Evolutionary conservation across 2,888 invertebrate genomes (phyloP), one percentile per base, ranked within the genome.

Genomic region (Drosophila sordidula): DNA sequence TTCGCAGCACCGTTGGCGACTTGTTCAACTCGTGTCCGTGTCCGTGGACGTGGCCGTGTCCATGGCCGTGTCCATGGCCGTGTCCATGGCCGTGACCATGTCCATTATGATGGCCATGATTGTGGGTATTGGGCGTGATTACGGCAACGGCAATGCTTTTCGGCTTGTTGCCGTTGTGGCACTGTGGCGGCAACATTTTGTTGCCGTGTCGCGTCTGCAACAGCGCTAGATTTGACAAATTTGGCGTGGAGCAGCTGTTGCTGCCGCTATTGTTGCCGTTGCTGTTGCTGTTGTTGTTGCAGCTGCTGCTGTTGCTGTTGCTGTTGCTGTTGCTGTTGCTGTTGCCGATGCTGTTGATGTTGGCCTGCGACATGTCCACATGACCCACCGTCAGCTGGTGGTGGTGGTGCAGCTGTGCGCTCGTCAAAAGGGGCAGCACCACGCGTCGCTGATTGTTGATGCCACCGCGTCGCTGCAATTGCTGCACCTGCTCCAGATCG

Each of bases 401-500:
- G 6, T 25, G 56, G 11, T 56, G 66, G 42, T 42, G 62, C 25
- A 67, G 75, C 54, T 52, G 63, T 50, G 39, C 4, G 26, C 26
- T 3, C 3, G 29, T 29, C 9, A 29, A 8, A 3, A 29, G 8
- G 9, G 29, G 29, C 29, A 29, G 9, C 29, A 29, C 29, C 29
- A 29, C 29, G 26, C 46, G 55, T 22, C 62, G 62, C 26, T 62
- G 62, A 59, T 54, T 46, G 66, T 32, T 32, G 22, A 18, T n/a
- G 66, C 38, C 51, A 11, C 46, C 78, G 45, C 61, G 63, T 39
- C 84, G 70, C 54, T 75, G 50, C 66, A 82, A 14, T 14, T 88
- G 78, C 57, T 88, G 87, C 59, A 84, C 80, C 91, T 93, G 79
- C 92, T 93, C 92, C 64, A 90, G 89, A 70, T 94, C 93, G 75